phyloP scores from a whole-genome alignment of 2,888 invertebrate species.

The Gari tellinella region DNA sequence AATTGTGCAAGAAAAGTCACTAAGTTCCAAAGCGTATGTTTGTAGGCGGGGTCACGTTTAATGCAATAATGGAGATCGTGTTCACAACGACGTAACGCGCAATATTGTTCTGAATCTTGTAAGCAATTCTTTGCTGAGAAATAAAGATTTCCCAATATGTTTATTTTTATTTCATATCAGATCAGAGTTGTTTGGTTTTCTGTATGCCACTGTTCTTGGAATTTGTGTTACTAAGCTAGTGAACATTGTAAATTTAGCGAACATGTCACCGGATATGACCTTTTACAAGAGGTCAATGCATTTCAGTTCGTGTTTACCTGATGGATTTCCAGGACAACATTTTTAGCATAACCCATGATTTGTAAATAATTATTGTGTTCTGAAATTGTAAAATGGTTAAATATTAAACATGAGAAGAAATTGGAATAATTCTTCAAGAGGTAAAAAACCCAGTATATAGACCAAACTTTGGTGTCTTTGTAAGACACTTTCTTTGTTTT shows the following conservation, averaged over 20 bases:
- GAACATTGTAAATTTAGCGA: not conserved
- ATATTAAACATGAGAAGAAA: not conserved
- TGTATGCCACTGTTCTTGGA: not conserved
- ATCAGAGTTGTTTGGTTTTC: not conserved
- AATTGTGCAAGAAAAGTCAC: no score
- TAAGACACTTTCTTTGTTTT: conserved; percentile 15
- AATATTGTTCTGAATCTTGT: no score
- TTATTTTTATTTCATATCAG: no score
- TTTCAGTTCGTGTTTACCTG: no score
- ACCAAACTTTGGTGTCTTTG: not conserved
- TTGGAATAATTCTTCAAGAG: no score
- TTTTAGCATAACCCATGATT: no score
- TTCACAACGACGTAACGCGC: no score
- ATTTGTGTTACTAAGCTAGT: not conserved
- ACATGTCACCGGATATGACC: conserved; percentile 31
- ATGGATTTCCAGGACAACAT: no score
- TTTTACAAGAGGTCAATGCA: not conserved
- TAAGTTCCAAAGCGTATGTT: not conserved
- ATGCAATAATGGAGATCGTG: conserved; percentile 2
- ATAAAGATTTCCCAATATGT: no score
- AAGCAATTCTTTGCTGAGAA: not conserved
- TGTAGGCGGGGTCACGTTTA: conserved; percentile 59
- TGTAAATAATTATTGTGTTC: no score
- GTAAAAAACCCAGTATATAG: no score
- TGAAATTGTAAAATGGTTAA: not conserved